These are phyloP conservation scores for Echeneis naucrates DNA, from an alignment of 2,797 vertebrate species.

Conservation along the genomic window DNA sequence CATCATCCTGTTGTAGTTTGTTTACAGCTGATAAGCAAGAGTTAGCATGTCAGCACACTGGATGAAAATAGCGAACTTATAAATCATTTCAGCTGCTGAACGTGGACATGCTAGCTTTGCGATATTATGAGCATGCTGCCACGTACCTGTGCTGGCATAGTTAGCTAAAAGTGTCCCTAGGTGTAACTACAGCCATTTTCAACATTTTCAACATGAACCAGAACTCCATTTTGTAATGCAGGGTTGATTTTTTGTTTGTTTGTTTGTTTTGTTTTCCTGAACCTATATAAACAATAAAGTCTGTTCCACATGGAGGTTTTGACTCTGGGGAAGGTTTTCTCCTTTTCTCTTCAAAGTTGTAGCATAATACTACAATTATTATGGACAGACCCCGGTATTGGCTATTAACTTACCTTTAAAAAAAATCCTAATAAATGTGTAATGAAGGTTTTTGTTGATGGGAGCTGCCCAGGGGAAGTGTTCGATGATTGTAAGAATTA, in stretches of 20 bases:
- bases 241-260: no score
- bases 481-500: conserved; percentile 13
- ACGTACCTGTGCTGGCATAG: neutral
- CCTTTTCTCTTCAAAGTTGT: neutral
- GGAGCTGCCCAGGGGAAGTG: neutral
- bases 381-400: conserved; percentile 6
- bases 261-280: no score
- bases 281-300: neutral
- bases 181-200: no score
- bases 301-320: neutral
- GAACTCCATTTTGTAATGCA: no score
- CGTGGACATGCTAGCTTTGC: neutral
- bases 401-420: neutral
- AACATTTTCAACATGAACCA: no score
- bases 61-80: neutral
- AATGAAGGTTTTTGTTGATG: conserved; percentile 13
- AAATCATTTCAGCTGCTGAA: neutral
- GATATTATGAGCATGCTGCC: neutral
- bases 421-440: conserved; percentile 13
- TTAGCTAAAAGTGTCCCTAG: neutral
- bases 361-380: neutral
- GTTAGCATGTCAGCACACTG: neutral
- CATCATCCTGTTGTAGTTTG: no score
- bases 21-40: neutral
- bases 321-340: neutral